These are phyloP conservation scores for Microcebus jonahi DNA, from an alignment of 2,113 vertebrate species.

Conservation along the genomic window DNA sequence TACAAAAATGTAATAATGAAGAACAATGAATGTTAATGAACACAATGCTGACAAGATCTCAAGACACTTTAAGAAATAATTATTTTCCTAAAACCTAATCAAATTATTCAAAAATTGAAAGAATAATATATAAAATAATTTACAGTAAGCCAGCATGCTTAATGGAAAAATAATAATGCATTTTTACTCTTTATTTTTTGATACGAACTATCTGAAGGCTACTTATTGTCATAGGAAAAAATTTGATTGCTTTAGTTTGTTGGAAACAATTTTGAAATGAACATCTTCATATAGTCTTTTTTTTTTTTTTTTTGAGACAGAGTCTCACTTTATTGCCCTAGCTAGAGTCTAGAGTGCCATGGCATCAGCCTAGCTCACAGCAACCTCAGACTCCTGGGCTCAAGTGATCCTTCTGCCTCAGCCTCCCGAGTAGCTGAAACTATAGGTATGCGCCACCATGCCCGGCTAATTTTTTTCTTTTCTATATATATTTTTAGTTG, in stretches of 20 bases:
- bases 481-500: too few relatives aligned
- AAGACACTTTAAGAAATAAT: constrained; percentile 1
- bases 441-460: too few relatives aligned
- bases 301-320: too few relatives aligned
- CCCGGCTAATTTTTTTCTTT: too few relatives aligned
- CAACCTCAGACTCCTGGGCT: too few relatives aligned
- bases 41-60: not conserved
- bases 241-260: not conserved
- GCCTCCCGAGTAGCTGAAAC: too few relatives aligned
- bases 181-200: not conserved
- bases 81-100: constrained; percentile 24
- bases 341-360: too few relatives aligned
- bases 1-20: constrained; percentile 4
- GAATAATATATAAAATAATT: not conserved
- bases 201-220: not conserved
- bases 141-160: not conserved
- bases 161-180: not conserved
- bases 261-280: not conserved
- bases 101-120: constrained; percentile 28
- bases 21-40: constrained; percentile 34
- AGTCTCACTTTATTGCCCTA: too few relatives aligned
- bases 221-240: not conserved
- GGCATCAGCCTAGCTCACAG: too few relatives aligned
- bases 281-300: not conserved
- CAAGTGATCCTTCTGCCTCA: too few relatives aligned